Conservation (phyloP, 2,888 invertebrate genomes). For the Odontomyia ornata region DNA sequence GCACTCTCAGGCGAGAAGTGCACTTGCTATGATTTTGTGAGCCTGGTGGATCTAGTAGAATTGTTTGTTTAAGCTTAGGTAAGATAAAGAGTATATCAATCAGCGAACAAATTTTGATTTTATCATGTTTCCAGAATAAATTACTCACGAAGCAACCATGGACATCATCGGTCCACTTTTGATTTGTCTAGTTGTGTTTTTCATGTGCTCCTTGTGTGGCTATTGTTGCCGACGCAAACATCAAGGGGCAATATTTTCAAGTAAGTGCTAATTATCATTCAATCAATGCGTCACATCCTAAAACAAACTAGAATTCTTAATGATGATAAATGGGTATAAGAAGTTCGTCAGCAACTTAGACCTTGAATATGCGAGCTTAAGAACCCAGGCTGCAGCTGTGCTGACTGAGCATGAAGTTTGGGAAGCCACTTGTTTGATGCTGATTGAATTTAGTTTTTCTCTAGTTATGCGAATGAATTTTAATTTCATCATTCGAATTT, state of each 20-base stretch:
- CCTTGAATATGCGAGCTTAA: not conserved
- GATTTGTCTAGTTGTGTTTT: slow-evolving; percentile 30
- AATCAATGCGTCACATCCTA: not conserved
- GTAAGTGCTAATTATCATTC: slow-evolving; percentile 35
- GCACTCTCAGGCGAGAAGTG: too few relatives aligned
- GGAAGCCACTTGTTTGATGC: not conserved
- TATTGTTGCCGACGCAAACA: slow-evolving; percentile 35
- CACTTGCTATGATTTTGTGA: too few relatives aligned
- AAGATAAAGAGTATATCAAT: too few relatives aligned
- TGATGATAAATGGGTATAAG: too few relatives aligned
- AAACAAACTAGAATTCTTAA: not conserved
- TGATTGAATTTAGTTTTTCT: not conserved
- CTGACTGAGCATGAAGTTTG: not conserved
- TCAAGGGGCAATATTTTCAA: slow-evolving; percentile 39
- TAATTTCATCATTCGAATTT: not conserved
- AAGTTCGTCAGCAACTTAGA: too few relatives aligned
- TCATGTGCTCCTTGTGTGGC: slow-evolving; percentile 32
- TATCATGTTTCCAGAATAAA: too few relatives aligned
- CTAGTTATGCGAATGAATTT: not conserved
- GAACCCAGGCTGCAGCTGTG: not conserved
- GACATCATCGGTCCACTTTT: slow-evolving; percentile 20
- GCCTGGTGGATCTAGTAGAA: too few relatives aligned
- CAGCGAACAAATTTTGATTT: too few relatives aligned
- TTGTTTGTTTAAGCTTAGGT: too few relatives aligned
- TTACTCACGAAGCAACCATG: not conserved